These are phyloP conservation scores for Drosophila antonietae DNA, from an alignment of 2,888 invertebrate species.

Conservation along the genomic window DNA sequence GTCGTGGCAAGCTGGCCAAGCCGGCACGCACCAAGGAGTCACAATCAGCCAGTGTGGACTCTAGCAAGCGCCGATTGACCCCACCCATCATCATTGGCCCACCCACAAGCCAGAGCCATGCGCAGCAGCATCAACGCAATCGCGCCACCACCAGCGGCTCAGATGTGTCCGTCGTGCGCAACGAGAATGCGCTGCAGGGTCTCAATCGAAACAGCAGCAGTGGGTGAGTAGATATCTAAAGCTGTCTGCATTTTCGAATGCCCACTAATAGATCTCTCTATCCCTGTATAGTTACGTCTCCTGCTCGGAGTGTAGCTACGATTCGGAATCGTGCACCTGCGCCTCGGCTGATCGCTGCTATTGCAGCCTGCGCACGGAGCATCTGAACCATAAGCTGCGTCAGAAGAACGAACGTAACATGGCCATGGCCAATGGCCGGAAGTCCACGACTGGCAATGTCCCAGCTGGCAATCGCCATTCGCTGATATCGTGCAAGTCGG, in stretches of 20 bases:
- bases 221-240: conserved; percentile 82
- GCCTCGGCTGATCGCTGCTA: conserved; percentile 93
- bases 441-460: conserved; percentile 48
- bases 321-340: conserved; percentile 93
- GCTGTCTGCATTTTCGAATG: background rate
- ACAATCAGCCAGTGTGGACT: conserved; percentile 4
- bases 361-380: conserved; percentile 87
- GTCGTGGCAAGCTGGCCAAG: conserved; percentile 80
- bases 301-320: conserved; percentile 94
- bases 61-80: conserved; percentile 53
- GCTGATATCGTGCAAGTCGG: conserved; percentile 85
- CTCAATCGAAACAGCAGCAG: conserved; percentile 88
- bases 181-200: conserved; percentile 86
- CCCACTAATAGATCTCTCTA: background rate
- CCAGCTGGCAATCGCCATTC: conserved; percentile 77
- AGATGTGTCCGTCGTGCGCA: conserved; percentile 87
- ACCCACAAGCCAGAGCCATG: conserved; percentile 62
- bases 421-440: conserved; percentile 49
- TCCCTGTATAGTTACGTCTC: conserved; percentile 88
- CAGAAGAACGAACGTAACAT: conserved; percentile 76
- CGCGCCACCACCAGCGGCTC: conserved; percentile 87
- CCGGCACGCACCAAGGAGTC: conserved; percentile 76
- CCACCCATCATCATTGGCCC: conserved; percentile 70
- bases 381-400: conserved; percentile 69
- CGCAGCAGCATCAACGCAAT: conserved; percentile 84